Evolutionary conservation across 2,888 invertebrate genomes (phyloP).

Genomic region (Mayetiola destructor): DNA sequence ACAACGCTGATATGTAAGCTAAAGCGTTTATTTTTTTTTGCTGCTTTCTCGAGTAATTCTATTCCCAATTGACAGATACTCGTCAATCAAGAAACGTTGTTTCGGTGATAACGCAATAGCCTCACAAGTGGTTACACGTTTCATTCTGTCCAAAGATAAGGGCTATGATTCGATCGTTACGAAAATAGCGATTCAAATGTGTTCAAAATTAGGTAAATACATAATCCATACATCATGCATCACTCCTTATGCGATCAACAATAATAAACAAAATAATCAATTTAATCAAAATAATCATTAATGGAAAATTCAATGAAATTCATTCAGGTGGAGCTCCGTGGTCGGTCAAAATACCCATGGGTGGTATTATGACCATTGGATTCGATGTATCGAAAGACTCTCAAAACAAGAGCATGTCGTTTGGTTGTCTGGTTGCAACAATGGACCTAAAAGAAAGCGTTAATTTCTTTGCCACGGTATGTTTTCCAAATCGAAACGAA

Average conservation of each 20-base stretch:
- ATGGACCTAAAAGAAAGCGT: constrained; percentile 35
- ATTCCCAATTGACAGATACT: constrained; percentile 34
- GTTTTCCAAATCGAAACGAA: constrained; percentile 67
- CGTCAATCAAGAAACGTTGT: constrained; percentile 37
- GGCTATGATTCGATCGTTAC: constrained; percentile 56
- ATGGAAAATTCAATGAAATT: no score
- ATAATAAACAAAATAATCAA: no score
- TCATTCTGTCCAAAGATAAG: constrained; percentile 24
- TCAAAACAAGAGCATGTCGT: constrained; percentile 46
- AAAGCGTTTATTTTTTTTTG: not conserved
- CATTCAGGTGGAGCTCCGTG: constrained; percentile 59
- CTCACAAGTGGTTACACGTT: constrained; percentile 41
- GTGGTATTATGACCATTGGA: constrained; percentile 64
- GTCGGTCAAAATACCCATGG: constrained; percentile 53
- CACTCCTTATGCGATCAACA: no score
- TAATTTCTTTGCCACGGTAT: constrained; percentile 22
- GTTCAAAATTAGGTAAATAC: constrained; percentile 64
- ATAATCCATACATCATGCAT: no score
- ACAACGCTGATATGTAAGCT: not conserved
- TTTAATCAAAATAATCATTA: no score
- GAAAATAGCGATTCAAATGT: constrained; percentile 84
- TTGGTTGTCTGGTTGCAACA: constrained; percentile 68
- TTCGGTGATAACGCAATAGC: constrained; percentile 61
- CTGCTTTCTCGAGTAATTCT: not conserved
- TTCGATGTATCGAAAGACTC: constrained; percentile 84